Conservation (phyloP, 2,797 vertebrate genomes). For the Gephyroberyx darwinii region DNA sequence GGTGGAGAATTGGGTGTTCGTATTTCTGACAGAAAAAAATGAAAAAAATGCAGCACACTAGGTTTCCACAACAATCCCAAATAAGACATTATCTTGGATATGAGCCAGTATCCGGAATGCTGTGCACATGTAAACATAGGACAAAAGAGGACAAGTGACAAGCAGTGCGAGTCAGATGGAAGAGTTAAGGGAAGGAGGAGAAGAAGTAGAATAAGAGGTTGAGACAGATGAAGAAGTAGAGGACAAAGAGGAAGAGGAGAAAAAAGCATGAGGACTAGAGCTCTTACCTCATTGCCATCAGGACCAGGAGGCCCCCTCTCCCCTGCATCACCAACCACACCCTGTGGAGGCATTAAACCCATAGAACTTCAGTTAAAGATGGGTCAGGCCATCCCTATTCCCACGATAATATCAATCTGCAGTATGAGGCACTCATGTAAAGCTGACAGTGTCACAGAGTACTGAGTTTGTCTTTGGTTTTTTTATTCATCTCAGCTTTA, state of each 20-base stretch:
- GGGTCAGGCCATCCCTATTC: background rate
- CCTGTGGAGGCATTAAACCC: constrained; percentile 74
- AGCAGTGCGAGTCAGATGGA: background rate
- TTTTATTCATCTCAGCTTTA: background rate
- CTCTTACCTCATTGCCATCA: constrained; percentile 91
- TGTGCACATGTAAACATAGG: background rate
- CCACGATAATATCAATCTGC: background rate
- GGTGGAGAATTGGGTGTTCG: too few species aligned
- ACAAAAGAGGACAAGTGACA: constrained; percentile 4
- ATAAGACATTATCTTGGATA: too few species aligned
- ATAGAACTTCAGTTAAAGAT: constrained; percentile 8
- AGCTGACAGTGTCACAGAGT: too few species aligned
- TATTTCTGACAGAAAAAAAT: too few species aligned
- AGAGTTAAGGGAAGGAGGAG: background rate
- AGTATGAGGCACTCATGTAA: background rate
- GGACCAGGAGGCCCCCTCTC: constrained; percentile 90
- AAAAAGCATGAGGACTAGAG: background rate
- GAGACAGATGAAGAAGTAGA: background rate
- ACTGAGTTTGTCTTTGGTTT: background rate
- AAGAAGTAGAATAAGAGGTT: background rate
- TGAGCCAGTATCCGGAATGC: too few species aligned
- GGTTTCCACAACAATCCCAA: too few species aligned
- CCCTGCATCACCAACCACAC: constrained; percentile 88
- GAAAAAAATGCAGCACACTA: too few species aligned
- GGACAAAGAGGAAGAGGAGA: background rate